These are phyloP conservation scores for Forbesichthys papilliferus DNA, from an alignment of 2,113 vertebrate genomes.

Conservation along the genomic window DNA sequence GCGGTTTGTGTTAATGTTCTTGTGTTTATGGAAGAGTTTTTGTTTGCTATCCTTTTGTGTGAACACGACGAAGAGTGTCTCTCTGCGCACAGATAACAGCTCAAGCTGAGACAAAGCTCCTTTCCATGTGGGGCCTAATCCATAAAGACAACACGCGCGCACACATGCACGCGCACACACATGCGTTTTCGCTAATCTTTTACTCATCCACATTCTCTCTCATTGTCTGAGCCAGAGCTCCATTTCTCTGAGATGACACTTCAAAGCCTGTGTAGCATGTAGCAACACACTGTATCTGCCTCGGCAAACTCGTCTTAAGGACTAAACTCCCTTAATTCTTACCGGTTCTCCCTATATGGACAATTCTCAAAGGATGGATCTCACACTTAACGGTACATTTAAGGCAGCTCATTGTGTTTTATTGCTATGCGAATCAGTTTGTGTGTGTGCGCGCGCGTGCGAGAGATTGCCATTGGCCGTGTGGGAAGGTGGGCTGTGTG, in stretches of 20 bases:
- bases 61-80: slow-evolving; percentile 59
- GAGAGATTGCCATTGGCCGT: not conserved
- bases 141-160: slow-evolving; percentile 52
- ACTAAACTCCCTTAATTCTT: slow-evolving; percentile 62
- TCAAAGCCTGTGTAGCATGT: slow-evolving; percentile 67
- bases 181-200: slow-evolving; percentile 62
- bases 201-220: slow-evolving; percentile 49
- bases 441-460: slow-evolving; percentile 15
- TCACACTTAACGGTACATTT: slow-evolving; percentile 35
- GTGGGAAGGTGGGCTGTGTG: not conserved
- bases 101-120: slow-evolving; percentile 62
- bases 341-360: slow-evolving; percentile 42
- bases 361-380: slow-evolving; percentile 59
- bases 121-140: slow-evolving; percentile 66
- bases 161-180: slow-evolving; percentile 5
- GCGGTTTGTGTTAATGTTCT: slow-evolving; percentile 5
- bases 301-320: slow-evolving; percentile 59
- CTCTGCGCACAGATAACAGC: slow-evolving; percentile 61
- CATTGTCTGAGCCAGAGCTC: slow-evolving; percentile 61
- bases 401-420: slow-evolving; percentile 52
- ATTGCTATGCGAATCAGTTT: slow-evolving; percentile 42
- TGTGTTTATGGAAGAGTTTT: slow-evolving; percentile 35
- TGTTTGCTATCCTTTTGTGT: slow-evolving; percentile 48
- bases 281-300: slow-evolving; percentile 64
- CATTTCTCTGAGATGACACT: slow-evolving; percentile 69